Base-by-base conservation (phyloP, 2,888 invertebrate genomes). In the Melipona beecheii region DNA sequence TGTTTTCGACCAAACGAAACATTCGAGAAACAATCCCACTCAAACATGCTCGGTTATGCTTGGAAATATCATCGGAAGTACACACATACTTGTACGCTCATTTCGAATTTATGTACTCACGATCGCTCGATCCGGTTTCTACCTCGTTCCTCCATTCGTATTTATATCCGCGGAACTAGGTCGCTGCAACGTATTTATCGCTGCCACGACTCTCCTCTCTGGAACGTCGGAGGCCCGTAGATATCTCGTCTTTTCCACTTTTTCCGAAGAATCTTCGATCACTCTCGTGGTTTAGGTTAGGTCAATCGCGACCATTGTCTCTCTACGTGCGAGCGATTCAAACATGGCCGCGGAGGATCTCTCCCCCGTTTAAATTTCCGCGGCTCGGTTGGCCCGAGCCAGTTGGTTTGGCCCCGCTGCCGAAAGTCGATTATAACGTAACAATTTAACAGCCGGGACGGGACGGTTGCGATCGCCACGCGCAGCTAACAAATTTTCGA, bases 391-490 rank as follows among this genome's bases (percentile, higher is more conserved):
- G 84, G 64, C 17, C 24, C 58, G 64, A 54, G 43, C 43, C 9
- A 43, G 13, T 56, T 56, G 62, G 62, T 83, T 83, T 82, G 27
- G 36, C 36, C 9, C 9, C n/a, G 19, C 50, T 65, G 24, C 79
- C 76, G 81, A 72, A 81, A 81, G 71, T 81, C 79, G 81, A 81
- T 81, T 72, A 68, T 71, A 78, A 81, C 81, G 71, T 71, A 66
- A 81, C 71, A 54, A 81, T 78, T 72, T 66, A 65, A 43, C 43
- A 43, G n/a, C 56, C 27, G 36, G 70, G 43, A 4, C 17, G 17
- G 75, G 36, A 66, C 43, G 9, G n/a, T 13, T 49, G 66, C 54
- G 70, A 31, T 43, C 6, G 69, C 52, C n/a, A 31, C 54, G 31
- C 43, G 24, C 75, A 60, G 65, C 50, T 50, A 78, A 75, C 75